These are phyloP conservation scores for Trypoxylus dichotomus DNA, from an alignment of 1,140 invertebrate genomes.

Conservation along the genomic window DNA sequence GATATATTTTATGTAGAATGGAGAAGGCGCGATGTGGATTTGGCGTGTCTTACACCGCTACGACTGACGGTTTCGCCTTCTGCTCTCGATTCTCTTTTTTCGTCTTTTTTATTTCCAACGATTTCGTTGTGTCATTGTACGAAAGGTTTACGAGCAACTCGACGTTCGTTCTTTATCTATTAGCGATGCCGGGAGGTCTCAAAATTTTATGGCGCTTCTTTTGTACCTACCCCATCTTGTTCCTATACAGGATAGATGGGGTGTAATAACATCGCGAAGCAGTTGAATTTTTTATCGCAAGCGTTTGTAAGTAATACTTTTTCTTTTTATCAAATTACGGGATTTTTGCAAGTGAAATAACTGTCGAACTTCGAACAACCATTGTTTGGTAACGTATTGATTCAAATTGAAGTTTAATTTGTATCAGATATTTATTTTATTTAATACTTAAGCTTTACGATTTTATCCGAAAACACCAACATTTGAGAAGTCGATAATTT, in stretches of 20 bases:
- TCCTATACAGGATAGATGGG: background rate
- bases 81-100: background rate
- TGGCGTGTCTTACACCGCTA: background rate
- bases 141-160: constrained; percentile 10
- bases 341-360: too few relatives aligned
- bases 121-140: background rate
- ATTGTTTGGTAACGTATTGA: too few relatives aligned
- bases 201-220: background rate
- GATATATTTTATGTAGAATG: constrained; percentile 22
- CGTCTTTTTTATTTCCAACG: background rate
- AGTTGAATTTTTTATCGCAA: background rate
- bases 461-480: too few relatives aligned
- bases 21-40: background rate
- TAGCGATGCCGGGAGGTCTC: background rate
- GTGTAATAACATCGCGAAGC: background rate
- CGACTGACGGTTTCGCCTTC: background rate
- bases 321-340: too few relatives aligned
- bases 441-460: too few relatives aligned
- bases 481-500: too few relatives aligned
- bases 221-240: background rate
- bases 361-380: too few relatives aligned
- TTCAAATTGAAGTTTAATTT: too few relatives aligned
- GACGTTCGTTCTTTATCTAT: constrained; percentile 3
- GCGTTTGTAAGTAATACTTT: too few relatives aligned
- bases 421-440: too few relatives aligned